These are phyloP conservation scores for Macrostomum lignano DNA, from an alignment of 1,140 invertebrate species.

Conservation along the genomic window DNA sequence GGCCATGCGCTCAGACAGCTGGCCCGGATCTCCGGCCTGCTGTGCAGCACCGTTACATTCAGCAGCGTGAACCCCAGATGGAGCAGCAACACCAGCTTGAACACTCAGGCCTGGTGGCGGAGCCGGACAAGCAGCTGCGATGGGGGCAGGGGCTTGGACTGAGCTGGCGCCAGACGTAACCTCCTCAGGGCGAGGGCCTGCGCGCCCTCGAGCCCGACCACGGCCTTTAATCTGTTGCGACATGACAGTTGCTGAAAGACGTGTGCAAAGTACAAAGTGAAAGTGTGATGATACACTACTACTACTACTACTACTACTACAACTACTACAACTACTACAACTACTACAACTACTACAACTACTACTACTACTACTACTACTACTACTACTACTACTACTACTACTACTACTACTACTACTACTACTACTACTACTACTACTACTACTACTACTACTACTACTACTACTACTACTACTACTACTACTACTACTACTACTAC, in stretches of 20 bases:
- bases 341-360: constrained; percentile 2
- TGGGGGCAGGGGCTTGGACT: no score
- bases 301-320: constrained; percentile 3
- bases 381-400: constrained; percentile 4
- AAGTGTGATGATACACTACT: not conserved
- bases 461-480: constrained; percentile 4
- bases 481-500: constrained; percentile 3
- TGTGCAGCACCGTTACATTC: no score
- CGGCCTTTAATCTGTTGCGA: not conserved
- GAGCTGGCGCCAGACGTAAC: no score
- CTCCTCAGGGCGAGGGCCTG: not conserved
- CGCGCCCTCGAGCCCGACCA: not conserved
- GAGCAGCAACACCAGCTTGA: no score
- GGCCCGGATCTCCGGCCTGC: no score
- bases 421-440: constrained; percentile 1
- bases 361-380: constrained; percentile 3
- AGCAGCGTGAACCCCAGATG: no score
- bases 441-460: constrained; percentile 1
- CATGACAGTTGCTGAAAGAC: no score
- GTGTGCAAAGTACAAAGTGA: no score
- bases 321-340: not conserved
- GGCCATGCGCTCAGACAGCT: no score
- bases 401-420: constrained; percentile 4
- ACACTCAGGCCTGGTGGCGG: no score
- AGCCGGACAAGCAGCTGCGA: no score